Evolutionary conservation across 2,888 invertebrate species (phyloP).

Genomic region (Chironomus riparius): DNA sequence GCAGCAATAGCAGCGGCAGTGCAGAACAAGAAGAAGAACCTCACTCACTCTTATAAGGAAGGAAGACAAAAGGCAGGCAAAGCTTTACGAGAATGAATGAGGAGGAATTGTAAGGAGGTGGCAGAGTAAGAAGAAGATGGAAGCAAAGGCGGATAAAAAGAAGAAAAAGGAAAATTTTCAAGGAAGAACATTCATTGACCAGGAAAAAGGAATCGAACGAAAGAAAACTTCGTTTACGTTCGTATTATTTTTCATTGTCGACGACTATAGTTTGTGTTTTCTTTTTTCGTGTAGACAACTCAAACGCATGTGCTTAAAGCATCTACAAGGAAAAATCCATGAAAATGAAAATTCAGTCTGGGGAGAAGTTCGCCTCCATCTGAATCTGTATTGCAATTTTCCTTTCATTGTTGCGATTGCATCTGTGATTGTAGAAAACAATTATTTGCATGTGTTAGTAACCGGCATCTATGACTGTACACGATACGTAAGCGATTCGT

Average conservation of each 20-base stretch:
- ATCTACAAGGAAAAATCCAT: background rate
- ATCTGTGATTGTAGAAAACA: background rate
- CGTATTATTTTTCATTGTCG: background rate
- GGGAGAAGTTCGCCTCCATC: background rate
- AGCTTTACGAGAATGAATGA: too few relatives aligned
- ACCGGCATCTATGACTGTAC: background rate
- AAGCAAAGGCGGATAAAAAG: background rate
- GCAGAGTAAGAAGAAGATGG: background rate
- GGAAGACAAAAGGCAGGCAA: too few relatives aligned
- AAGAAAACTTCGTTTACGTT: background rate
- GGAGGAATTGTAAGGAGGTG: too few relatives aligned
- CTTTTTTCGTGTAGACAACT: background rate
- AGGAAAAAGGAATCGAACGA: background rate
- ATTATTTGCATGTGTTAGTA: background rate
- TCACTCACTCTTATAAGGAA: too few relatives aligned
- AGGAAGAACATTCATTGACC: background rate
- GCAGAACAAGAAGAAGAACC: too few relatives aligned
- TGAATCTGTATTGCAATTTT: constrained; percentile 10
- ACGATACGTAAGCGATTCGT: background rate
- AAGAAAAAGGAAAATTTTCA: background rate
- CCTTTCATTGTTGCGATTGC: constrained; percentile 14
- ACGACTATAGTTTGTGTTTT: background rate
- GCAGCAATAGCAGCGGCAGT: too few relatives aligned
- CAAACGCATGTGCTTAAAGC: background rate
- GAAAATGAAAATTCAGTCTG: background rate